Base-by-base conservation (phyloP, 2,113 vertebrate species). In the Corythornis cristatus region DNA sequence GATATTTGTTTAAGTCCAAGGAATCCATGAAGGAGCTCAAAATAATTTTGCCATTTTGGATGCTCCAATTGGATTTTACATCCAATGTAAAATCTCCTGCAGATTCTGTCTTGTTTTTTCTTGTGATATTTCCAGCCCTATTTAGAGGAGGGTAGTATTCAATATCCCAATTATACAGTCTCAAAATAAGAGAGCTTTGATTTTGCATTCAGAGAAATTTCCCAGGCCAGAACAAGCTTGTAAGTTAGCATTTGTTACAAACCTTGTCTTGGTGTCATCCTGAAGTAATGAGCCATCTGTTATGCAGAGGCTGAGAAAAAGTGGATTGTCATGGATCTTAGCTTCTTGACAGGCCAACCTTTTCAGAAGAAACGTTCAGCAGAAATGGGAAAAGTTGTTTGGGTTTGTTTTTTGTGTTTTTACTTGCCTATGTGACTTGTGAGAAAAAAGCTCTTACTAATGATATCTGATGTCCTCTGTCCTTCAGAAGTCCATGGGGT, bases 281-380 rank as follows among this genome's bases (percentile, higher is more conserved):
- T 71, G 78, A 53, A 48, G 67, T 64, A 91, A 89, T 88, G 95
- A 94, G 80, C 86, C 64, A 20, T 31, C 42, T 3, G 1, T 62
- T 26, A n/a, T 0, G 0, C 57, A 23, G 62, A 53, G 35, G 51
- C 90, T 88, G 88, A 76, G 95, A 67, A 80, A 56, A 82, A 79
- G 71, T 5, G 40, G 54, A 35, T 90, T 83, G 67, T 77, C 93
- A 96, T 77, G 91, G 94, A 89, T 80, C 6, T 3, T 31, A 50
- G 84, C 87, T 74, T 66, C 83, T 31, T 2, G 6, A 16, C 85
- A 93, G 73, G 11, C 35, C 93, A 91, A 9, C 74, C 91, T 95
- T 96, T 85, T 18, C 82, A 43, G 19, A 62, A 62, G 78, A 56
- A 48, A 93, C 94, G 75, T 91, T 94, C 89, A 79, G 62, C 62